Percentiles rank a stretch among this genome's conserved stretches.
These are phyloP conservation scores for Shinisaurus crocodilurus DNA, from an alignment of 2,113 vertebrate species.

Conservation along the genomic window DNA sequence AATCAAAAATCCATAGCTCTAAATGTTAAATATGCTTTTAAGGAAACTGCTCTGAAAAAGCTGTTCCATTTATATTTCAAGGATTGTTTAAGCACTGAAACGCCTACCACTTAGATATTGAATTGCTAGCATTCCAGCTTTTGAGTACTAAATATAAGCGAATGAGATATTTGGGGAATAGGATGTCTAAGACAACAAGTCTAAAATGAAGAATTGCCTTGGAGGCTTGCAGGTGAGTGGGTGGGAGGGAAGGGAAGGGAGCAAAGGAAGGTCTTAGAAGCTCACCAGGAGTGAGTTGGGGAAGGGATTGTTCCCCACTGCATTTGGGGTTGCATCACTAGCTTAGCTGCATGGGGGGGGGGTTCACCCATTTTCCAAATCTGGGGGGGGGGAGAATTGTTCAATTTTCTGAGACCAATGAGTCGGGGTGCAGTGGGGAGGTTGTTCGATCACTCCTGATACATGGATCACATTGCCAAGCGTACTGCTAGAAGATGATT, in stretches of 20 bases:
- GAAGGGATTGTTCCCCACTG: background rate
- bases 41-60: background rate
- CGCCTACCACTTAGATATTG: background rate
- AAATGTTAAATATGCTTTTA: constrained; percentile 19
- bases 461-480: background rate
- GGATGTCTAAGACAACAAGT: background rate
- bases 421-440: background rate
- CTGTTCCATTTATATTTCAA: constrained; percentile 16
- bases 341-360: no score
- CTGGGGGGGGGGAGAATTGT: background rate
- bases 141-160: background rate
- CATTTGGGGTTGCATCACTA: background rate
- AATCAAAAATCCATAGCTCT: background rate
- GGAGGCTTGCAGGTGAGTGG: background rate
- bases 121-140: background rate
- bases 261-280: background rate
- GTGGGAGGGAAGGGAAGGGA: background rate
- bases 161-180: background rate
- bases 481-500: background rate
- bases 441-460: background rate
- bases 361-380: no score
- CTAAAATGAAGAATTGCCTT: background rate
- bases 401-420: background rate
- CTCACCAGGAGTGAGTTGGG: background rate
- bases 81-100: background rate